These are phyloP conservation scores for Leptobrachium leishanense DNA, from an alignment of 2,113 vertebrate genomes.

Conservation along the genomic window DNA sequence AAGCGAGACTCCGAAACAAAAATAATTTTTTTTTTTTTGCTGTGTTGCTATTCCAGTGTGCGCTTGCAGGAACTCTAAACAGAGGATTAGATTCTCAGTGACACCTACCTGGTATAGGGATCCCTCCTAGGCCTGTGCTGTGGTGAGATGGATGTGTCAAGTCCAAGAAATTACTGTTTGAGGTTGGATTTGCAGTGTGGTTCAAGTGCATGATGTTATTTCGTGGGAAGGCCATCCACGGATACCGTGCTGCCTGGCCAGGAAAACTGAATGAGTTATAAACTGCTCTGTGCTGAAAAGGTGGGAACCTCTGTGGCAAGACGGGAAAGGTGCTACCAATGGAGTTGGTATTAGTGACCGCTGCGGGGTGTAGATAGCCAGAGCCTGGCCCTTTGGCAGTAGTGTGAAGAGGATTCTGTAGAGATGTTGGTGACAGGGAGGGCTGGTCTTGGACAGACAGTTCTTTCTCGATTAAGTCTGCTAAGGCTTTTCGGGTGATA, in stretches of 20 bases:
- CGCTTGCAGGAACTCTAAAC: no score
- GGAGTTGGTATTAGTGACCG: constrained; percentile 79
- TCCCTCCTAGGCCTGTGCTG: constrained; percentile 97
- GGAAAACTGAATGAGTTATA: constrained; percentile 96
- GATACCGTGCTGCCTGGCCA: constrained; percentile 86
- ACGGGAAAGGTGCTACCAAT: constrained; percentile 84
- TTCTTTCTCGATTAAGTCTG: constrained; percentile 98
- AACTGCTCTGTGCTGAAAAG: constrained; percentile 93
- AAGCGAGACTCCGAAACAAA: no score
- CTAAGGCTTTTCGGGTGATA: constrained; percentile 96
- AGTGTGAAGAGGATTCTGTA: constrained; percentile 79
- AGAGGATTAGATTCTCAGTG: no score
- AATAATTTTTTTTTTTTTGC: no score
- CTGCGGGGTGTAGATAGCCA: constrained; percentile 76
- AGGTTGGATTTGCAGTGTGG: constrained; percentile 90
- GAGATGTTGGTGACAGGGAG: constrained; percentile 72
- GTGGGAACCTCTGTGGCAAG: constrained; percentile 86
- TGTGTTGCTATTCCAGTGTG: no score
- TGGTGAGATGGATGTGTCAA: constrained; percentile 92
- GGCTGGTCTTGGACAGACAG: constrained; percentile 92
- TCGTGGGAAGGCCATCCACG: constrained; percentile 90
- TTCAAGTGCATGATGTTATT: constrained; percentile 96
- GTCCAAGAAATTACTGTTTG: constrained; percentile 98
- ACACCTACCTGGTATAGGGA: constrained; percentile 94
- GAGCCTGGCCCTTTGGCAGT: constrained; percentile 79